phyloP scores from a whole-genome alignment of 2,797 vertebrate species.

The Rhadinocentrus ornatus region DNA sequence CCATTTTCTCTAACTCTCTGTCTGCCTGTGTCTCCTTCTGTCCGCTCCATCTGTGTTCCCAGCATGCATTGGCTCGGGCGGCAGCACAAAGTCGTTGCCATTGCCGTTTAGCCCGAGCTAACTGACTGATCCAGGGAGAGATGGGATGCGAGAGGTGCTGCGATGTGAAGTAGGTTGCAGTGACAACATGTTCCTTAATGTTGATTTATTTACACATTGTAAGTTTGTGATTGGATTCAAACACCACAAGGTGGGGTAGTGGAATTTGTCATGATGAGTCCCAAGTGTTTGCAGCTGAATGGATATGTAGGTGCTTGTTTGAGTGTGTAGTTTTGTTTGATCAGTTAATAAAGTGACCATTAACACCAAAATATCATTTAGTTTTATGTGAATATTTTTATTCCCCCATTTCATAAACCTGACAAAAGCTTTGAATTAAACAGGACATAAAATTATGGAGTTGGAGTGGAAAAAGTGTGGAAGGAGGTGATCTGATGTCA shows the following conservation, averaged over 20 bases:
- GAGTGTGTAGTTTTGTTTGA: slow-evolving; percentile 44
- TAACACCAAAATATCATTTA: slow-evolving; percentile 16
- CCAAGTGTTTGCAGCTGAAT: slow-evolving; percentile 53
- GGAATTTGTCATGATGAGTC: slow-evolving; percentile 66
- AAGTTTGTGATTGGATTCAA: slow-evolving; percentile 72
- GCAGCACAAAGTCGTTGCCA: slow-evolving; percentile 59
- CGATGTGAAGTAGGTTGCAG: slow-evolving; percentile 63
- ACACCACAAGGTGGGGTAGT: slow-evolving; percentile 80
- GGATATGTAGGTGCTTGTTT: slow-evolving; percentile 42
- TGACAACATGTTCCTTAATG: slow-evolving; percentile 61
- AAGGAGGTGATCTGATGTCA: slow-evolving; percentile 44
- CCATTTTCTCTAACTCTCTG: slow-evolving; percentile 35
- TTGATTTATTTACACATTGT: slow-evolving; percentile 66
- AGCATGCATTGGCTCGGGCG: slow-evolving; percentile 73
- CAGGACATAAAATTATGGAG: slow-evolving; percentile 15
- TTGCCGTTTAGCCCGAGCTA: slow-evolving; percentile 72
- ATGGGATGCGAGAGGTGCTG: slow-evolving; percentile 57
- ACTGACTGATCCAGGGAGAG: slow-evolving; percentile 73
- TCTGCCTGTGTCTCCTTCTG: slow-evolving; percentile 74
- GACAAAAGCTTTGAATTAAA: slow-evolving; percentile 39
- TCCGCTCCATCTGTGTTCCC: slow-evolving; percentile 81
- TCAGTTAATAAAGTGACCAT: slow-evolving; percentile 21
- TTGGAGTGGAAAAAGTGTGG: slow-evolving; percentile 4
- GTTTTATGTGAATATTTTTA: slow-evolving; percentile 34
- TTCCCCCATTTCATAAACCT: slow-evolving; percentile 27